A percentile compares a stretch with the other conserved stretches of the same genome.
These are phyloP conservation scores for Heterotis niloticus DNA, from an alignment of 2,113 vertebrate genomes.

Conservation along the genomic window DNA sequence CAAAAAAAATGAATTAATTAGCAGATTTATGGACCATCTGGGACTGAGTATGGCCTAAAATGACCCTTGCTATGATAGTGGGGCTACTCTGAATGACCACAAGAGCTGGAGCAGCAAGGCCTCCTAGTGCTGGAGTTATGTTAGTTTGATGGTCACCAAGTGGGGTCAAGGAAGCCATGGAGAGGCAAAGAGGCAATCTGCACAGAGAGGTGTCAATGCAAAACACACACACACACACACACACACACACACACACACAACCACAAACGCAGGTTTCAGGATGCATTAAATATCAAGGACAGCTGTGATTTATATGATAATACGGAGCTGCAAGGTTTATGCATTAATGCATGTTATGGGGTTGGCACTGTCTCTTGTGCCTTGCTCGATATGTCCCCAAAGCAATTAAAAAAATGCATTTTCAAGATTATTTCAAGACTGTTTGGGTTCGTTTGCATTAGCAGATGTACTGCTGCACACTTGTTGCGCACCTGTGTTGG, in stretches of 20 bases:
- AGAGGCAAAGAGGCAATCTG: no score
- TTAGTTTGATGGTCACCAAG: neutral
- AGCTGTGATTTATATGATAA: constrained; percentile 47
- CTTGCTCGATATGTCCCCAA: constrained; percentile 24
- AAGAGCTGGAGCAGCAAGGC: no score
- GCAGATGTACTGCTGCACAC: constrained; percentile 34
- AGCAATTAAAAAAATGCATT: constrained; percentile 32
- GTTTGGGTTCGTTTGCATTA: constrained; percentile 1
- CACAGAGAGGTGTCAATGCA: constrained; percentile 29
- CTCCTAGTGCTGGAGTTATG: neutral
- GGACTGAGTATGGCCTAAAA: neutral
- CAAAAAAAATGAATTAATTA: no score
- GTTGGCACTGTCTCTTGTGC: constrained; percentile 30
- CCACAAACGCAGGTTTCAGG: no score
- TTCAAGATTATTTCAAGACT: constrained; percentile 38
- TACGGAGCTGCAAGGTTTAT: constrained; percentile 37
- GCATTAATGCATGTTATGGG: constrained; percentile 44
- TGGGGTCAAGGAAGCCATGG: neutral
- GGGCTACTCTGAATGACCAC: neutral
- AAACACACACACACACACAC: neutral
- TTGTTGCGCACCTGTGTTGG: constrained; percentile 5
- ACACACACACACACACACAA: constrained; percentile 11
- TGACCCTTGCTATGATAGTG: neutral
- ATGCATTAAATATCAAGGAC: neutral
- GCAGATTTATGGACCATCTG: no score